phyloP scores from a whole-genome alignment of 2,113 vertebrate species.

The human region GRCh38 chr2:240798001-240798500 shows the following conservation, averaged over 20 bases:
- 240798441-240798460: accelerated
- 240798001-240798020: background rate
- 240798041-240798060: background rate
- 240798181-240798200: accelerated
- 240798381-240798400: background rate
- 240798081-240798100: background rate
- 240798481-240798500: accelerated
- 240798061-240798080: accelerated
- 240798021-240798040: background rate
- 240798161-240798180: background rate
- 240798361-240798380: background rate
- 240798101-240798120: accelerated
- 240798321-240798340: background rate
- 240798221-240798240: background rate
- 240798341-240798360: no score
- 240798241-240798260: background rate
- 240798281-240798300: background rate
- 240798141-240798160: accelerated
- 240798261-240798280: accelerated
- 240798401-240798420: background rate
- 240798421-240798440: background rate
- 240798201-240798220: background rate
- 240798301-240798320: background rate
- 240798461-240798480: accelerated
- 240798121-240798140: accelerated